Evolutionary conservation across 2,888 invertebrate genomes (phyloP), one percentile per base, ranked within the genome.

Genomic region (Plebejus argus): DNA sequence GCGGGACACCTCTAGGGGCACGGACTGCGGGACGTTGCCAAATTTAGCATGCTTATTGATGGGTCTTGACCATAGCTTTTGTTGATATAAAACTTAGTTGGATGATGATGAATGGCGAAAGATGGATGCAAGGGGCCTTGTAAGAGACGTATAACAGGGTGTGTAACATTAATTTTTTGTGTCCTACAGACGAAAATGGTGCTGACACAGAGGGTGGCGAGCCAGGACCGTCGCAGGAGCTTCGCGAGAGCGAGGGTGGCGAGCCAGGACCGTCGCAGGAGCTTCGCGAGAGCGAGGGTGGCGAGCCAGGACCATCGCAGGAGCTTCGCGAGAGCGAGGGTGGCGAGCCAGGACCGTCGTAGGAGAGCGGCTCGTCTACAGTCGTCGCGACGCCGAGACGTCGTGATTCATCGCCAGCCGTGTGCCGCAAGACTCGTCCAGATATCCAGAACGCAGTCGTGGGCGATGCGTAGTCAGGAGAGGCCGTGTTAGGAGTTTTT

Each of bases 391-490:
- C 7, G 39, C 39, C 39, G 8, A 39, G 39, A 39, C 39, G 8
- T 39, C 39, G 5, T 3, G 39, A 45, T 4, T 6, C 49, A 23
- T 53, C 15, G 28, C 28, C 15, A 23, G 53, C 49, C 28, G 33
- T 33, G 7, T 53, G 10, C 15, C 53, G 58, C 70, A 15, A 39
- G 33, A 28, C 58, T n/a, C 35, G 56, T 18, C 56, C 76, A 6
- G 53, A 56, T 20, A 76, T 76, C 70, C 18, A 23, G 28, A 61
- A 74, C 28, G 70, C 70, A 33, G 71, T 49, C 45, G 77, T 28
- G 77, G 77, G 70, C 79, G 72, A 70, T 33, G 70, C 75, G 49
- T 20, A 28, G 70, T 78, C 78, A 78, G 78, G 78, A 78, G 28
- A 77, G 70, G 78, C 77, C 78, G 78, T n/a, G n/a, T n/a, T n/a